Conservation (phyloP, 2,888 invertebrate genomes). For the Ariolimax columbianus region DNA sequence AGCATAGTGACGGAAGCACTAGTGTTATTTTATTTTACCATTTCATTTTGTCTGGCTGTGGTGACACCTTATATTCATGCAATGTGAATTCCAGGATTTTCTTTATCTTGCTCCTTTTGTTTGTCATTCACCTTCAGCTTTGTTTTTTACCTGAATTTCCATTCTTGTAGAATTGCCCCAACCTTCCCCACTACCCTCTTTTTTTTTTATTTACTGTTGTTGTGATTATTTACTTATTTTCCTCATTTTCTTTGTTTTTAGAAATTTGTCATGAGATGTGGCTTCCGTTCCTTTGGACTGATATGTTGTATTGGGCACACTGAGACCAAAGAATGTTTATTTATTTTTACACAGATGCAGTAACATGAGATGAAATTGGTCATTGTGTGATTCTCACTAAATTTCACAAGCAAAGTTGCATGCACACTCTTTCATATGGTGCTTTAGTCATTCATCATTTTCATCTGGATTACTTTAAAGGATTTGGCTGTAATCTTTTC, state of each 20-base stretch:
- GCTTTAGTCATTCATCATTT: not conserved
- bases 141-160: not conserved
- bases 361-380: not conserved
- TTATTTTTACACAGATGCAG: not conserved
- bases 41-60: slow-evolving; percentile 3
- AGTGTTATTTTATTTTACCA: not conserved
- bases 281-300: not conserved
- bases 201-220: not conserved
- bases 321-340: not conserved
- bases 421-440: not conserved
- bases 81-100: not conserved
- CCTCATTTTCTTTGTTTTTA: not conserved
- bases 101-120: not conserved
- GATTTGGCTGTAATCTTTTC: not conserved
- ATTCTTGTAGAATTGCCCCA: not conserved
- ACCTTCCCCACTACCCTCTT: not conserved
- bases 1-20: not conserved
- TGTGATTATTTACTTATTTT: not conserved
- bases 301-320: not conserved
- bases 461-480: not conserved
- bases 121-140: not conserved
- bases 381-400: not conserved
- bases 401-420: not conserved
- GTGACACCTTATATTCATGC: not conserved
- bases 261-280: not conserved